phyloP scores from a whole-genome alignment of 2,888 invertebrate genomes.

The Oeneis ivallda region DNA sequence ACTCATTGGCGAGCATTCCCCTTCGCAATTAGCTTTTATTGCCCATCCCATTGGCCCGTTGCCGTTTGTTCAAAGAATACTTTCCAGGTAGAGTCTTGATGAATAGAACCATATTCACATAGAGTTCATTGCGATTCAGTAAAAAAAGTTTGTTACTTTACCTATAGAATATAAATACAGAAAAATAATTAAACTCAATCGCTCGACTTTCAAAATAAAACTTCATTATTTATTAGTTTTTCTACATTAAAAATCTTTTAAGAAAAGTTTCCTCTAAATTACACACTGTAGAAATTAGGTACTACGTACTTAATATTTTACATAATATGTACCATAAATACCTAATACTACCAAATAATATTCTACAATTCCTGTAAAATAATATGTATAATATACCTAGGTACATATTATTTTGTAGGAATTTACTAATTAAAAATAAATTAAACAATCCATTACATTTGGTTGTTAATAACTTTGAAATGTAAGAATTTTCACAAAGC shows the following conservation, averaged over 20 bases:
- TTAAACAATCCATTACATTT: conserved; percentile 64
- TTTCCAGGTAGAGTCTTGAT: conserved; percentile 5
- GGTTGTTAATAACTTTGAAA: conserved; percentile 59
- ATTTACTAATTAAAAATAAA: conserved; percentile 65
- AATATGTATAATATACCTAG: no score
- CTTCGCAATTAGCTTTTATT: conserved; percentile 74
- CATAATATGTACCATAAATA: no score
- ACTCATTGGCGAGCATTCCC: conserved; percentile 77
- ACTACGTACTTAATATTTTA: no score
- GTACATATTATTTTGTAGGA: conserved; percentile 2
- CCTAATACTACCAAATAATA: no score
- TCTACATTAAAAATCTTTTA: no score
- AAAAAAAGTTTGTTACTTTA: no score
- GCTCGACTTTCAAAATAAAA: background rate
- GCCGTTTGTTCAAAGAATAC: conserved; percentile 45
- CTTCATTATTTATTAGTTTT: no score
- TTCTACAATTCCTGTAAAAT: no score
- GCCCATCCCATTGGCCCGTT: conserved; percentile 62
- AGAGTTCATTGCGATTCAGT: background rate
- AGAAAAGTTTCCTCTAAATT: no score
- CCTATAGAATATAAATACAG: no score
- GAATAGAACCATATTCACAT: conserved; percentile 9
- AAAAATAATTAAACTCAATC: no score
- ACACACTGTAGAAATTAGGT: no score
- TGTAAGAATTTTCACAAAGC: conserved; percentile 68